Evolutionary conservation across 2,113 vertebrate species (phyloP).

Genomic region (Mormoops blainvillei): DNA sequence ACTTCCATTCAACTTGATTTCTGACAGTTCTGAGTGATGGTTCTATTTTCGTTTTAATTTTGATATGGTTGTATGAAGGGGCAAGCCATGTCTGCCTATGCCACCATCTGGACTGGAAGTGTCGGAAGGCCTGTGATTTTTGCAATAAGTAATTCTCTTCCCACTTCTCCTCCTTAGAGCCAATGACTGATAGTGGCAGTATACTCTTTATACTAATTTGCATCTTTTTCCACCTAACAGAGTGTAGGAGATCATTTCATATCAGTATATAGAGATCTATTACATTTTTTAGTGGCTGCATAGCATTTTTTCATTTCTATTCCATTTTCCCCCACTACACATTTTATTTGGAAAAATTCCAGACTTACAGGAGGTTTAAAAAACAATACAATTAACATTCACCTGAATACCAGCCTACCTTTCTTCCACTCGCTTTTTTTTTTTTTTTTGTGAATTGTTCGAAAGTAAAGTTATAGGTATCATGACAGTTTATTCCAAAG

Average conservation of each 20-base stretch:
- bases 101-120: too few relatives aligned
- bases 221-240: neutral
- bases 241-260: neutral
- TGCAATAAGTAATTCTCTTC: neutral
- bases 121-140: neutral
- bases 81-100: too few relatives aligned
- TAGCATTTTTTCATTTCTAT: neutral
- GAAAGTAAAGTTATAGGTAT: neutral
- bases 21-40: too few relatives aligned
- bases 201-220: neutral
- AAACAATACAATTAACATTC: neutral
- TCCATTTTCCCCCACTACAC: neutral
- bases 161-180: neutral
- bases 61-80: too few relatives aligned
- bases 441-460: neutral
- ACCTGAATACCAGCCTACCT: neutral
- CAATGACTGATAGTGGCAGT: neutral
- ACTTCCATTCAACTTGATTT: too few relatives aligned
- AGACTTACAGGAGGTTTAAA: neutral
- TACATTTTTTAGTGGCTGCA: neutral
- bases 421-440: neutral
- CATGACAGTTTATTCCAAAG: neutral
- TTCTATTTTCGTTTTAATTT: too few relatives aligned
- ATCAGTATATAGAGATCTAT: neutral
- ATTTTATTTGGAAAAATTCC: conserved; percentile 17